Conservation (phyloP, 2,113 vertebrate genomes). For the Pygathrix nemaeus region DNA sequence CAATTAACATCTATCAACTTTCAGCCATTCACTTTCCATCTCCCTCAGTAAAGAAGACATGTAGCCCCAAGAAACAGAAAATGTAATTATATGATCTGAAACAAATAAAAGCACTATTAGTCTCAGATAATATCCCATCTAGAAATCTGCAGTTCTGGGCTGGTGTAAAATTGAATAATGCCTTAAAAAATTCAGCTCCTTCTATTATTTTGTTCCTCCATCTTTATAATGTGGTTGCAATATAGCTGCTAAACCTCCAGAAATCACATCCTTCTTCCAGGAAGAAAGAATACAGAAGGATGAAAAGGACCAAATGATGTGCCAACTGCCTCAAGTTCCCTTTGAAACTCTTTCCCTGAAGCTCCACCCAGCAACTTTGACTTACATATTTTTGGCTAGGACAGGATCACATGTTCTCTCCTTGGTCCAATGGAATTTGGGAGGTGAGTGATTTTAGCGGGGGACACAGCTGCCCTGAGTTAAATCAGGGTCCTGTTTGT, state of each 20-base stretch:
- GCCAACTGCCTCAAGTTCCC: background rate
- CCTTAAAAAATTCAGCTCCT: background rate
- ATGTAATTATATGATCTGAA: background rate
- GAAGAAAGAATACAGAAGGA: background rate
- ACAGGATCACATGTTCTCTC: background rate
- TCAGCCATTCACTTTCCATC: background rate
- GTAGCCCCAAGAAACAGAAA: background rate
- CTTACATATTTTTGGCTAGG: background rate
- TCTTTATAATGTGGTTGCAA: conserved; percentile 3
- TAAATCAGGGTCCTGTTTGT: background rate
- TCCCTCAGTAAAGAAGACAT: background rate
- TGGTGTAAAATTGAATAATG: background rate
- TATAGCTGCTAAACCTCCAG: background rate
- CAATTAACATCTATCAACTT: background rate
- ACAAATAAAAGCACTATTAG: background rate
- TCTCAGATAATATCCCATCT: background rate
- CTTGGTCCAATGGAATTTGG: background rate
- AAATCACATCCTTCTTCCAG: conserved; percentile 15
- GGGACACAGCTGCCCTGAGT: background rate
- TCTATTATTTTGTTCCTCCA: background rate
- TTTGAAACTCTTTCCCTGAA: conserved; percentile 22
- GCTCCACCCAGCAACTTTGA: background rate
- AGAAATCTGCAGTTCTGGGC: background rate
- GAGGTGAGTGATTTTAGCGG: background rate
- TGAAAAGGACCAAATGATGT: background rate